These are phyloP conservation scores for Apotomis capreana DNA, from an alignment of 2,888 invertebrate genomes.

Conservation along the genomic window DNA sequence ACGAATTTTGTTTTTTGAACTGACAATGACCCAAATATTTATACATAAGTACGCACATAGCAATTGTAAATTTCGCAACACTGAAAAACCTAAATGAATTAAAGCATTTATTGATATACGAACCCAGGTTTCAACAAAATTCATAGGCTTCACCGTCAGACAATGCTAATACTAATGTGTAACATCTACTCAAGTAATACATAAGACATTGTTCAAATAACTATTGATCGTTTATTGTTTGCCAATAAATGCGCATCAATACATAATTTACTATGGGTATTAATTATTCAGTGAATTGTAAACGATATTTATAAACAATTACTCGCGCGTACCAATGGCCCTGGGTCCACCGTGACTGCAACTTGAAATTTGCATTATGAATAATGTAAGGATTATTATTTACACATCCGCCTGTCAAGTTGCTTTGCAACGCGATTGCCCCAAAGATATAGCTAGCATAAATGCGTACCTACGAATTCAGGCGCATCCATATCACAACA, in stretches of 20 bases:
- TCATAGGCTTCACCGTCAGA: too few species aligned
- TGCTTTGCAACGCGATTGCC: background rate
- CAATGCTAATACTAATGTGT: too few species aligned
- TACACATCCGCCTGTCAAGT: conserved; percentile 15
- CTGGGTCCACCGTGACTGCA: conserved; percentile 22
- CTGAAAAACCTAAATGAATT: too few species aligned
- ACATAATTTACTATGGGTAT: conserved; percentile 30
- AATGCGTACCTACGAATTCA: background rate
- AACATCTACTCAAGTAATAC: too few species aligned
- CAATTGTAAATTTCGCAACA: too few species aligned
- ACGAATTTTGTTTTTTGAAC: too few species aligned
- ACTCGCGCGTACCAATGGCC: conserved; percentile 31
- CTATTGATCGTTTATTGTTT: background rate
- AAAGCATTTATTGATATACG: too few species aligned
- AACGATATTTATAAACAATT: conserved; percentile 39
- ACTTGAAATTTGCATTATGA: conserved; percentile 24
- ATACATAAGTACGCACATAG: too few species aligned
- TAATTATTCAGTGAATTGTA: conserved; percentile 36
- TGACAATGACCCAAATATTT: too few species aligned
- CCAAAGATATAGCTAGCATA: background rate
- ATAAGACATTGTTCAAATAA: too few species aligned
- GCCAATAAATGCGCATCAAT: conserved; percentile 22
- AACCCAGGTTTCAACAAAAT: too few species aligned
- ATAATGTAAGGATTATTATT: conserved; percentile 20
- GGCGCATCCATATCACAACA: too few species aligned